A percentile compares a stretch with the other conserved stretches of the same genome.
These are phyloP conservation scores for Danio albolineatus DNA, from an alignment of 2,797 vertebrate genomes.

Conservation along the genomic window DNA sequence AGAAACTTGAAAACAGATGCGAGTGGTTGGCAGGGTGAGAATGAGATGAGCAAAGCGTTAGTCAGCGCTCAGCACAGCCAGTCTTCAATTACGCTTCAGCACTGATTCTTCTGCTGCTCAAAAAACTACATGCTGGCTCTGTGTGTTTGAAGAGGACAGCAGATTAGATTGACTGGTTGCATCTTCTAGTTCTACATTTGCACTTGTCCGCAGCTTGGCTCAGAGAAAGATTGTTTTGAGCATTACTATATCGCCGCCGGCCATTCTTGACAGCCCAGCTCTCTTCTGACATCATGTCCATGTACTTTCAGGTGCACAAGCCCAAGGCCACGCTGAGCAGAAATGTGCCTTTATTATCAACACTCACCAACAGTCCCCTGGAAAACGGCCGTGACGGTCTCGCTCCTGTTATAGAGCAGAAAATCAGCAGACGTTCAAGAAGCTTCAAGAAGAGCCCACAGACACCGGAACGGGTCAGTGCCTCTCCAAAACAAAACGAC, in stretches of 20 bases:
- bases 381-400: constrained; percentile 56
- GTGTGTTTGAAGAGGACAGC: not conserved
- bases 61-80: constrained; percentile 4
- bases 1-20: not conserved
- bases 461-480: constrained; percentile 33
- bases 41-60: constrained; percentile 11
- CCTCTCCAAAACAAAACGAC: constrained; percentile 67
- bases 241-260: not conserved
- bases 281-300: constrained; percentile 15
- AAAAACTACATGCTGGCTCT: not conserved
- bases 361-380: constrained; percentile 60
- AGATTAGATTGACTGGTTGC: constrained; percentile 4
- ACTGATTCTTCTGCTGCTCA: not conserved
- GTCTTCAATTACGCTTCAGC: constrained; percentile 1
- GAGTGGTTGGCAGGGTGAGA: not conserved
- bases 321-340: constrained; percentile 58
- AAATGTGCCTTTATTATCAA: constrained; percentile 57
- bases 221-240: not conserved
- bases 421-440: constrained; percentile 29
- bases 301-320: constrained; percentile 62
- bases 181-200: constrained; percentile 13
- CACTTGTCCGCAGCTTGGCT: not conserved
- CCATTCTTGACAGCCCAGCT: constrained; percentile 10
- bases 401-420: constrained; percentile 44
- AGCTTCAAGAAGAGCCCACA: constrained; percentile 62